These are phyloP conservation scores for Nanorana parkeri DNA, from an alignment of 2,113 vertebrate species.

Conservation along the genomic window DNA sequence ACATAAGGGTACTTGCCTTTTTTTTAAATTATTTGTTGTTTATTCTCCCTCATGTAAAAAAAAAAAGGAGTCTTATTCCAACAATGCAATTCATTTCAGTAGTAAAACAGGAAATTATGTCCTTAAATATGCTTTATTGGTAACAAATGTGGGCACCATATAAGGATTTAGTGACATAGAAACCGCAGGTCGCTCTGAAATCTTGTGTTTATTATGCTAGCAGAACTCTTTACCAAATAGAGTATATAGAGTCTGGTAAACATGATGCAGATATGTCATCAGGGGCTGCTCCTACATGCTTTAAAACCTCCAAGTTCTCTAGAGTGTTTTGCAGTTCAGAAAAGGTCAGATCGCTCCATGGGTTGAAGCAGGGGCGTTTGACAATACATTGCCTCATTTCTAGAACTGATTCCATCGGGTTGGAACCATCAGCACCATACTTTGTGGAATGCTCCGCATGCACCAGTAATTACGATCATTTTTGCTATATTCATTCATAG, in stretches of 20 bases:
- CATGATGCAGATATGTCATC: conserved; percentile 15
- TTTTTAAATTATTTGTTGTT: background rate
- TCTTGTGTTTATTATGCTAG: conserved; percentile 21
- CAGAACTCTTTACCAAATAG: conserved; percentile 28
- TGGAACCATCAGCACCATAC: background rate
- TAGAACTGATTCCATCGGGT: background rate
- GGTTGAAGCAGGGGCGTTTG: conserved; percentile 19
- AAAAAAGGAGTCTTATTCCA: background rate
- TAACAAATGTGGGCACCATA: conserved; percentile 39
- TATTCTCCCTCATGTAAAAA: background rate
- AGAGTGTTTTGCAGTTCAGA: conserved; percentile 3
- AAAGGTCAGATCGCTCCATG: conserved; percentile 20
- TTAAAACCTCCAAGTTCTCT: conserved; percentile 1
- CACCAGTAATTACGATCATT: background rate
- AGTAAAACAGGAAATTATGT: background rate
- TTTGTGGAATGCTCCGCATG: background rate
- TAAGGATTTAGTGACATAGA: conserved; percentile 7
- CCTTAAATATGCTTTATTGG: conserved; percentile 13
- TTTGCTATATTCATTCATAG: conserved; percentile 5
- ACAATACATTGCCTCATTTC: background rate
- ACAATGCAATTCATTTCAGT: background rate
- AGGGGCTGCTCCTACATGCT: background rate
- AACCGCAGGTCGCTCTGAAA: background rate
- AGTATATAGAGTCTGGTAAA: conserved; percentile 35
- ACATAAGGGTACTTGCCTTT: background rate